Conservation (phyloP, 1,140 invertebrate genomes). For the Physella acuta region DNA sequence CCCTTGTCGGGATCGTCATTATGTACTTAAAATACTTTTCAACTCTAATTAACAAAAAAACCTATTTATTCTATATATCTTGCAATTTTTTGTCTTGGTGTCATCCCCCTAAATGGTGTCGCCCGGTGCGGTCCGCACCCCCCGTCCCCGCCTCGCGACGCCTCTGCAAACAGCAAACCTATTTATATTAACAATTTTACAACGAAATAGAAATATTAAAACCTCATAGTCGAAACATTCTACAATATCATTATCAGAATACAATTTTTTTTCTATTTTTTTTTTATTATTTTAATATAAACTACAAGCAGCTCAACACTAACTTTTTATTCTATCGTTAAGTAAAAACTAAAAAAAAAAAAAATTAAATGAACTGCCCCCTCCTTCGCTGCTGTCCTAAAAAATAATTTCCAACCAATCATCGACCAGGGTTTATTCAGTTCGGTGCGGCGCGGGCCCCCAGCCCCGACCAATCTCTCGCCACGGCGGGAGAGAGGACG, state of each 20-base stretch:
- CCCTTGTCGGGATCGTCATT: too few relatives aligned
- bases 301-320: background rate
- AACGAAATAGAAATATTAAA: too few relatives aligned
- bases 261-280: too few relatives aligned
- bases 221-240: background rate
- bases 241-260: background rate
- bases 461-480: conserved; percentile 1
- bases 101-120: too few relatives aligned
- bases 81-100: too few relatives aligned
- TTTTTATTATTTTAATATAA: background rate
- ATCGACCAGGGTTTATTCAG: conserved; percentile 15
- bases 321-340: background rate
- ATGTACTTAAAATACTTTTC: too few relatives aligned
- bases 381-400: background rate
- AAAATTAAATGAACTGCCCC: background rate
- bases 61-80: too few relatives aligned
- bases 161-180: too few relatives aligned
- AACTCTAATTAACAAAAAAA: too few relatives aligned
- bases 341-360: background rate
- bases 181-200: too few relatives aligned
- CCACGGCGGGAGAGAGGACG: conserved; percentile 8
- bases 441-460: background rate
- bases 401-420: conserved; percentile 14
- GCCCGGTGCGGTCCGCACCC: too few relatives aligned
- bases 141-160: too few relatives aligned